Evolutionary conservation across 1,140 invertebrate species (phyloP).

Genomic region (Zaprionus nigranus): DNA sequence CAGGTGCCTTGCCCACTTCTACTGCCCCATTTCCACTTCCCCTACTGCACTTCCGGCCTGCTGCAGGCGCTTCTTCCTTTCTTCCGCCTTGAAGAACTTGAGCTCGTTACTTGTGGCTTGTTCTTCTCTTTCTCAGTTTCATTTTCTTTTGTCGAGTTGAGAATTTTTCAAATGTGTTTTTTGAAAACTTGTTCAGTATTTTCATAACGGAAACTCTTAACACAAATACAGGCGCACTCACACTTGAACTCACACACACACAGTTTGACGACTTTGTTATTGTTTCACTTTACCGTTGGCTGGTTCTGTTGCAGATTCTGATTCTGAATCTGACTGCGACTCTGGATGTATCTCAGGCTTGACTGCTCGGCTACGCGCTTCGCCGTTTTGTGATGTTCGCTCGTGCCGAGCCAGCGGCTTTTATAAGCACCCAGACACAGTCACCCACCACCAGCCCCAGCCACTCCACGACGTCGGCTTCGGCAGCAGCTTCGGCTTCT

Average conservation of each 20-base stretch:
- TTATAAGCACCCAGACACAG: constrained; percentile 54
- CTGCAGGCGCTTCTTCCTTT: constrained; percentile 55
- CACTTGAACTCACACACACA: constrained; percentile 11
- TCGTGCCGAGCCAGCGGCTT: constrained; percentile 58
- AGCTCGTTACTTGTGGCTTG: constrained; percentile 68
- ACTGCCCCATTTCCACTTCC: constrained; percentile 45
- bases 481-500: constrained; percentile 3
- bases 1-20: constrained; percentile 50
- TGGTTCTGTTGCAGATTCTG: constrained; percentile 25
- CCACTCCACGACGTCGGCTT: not conserved
- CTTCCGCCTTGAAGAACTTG: constrained; percentile 58
- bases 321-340: constrained; percentile 40
- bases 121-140: constrained; percentile 54
- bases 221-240: constrained; percentile 53
- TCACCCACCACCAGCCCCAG: not conserved
- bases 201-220: constrained; percentile 72
- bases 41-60: constrained; percentile 51
- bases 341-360: constrained; percentile 35
- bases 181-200: constrained; percentile 67
- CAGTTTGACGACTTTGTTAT: constrained; percentile 22
- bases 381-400: constrained; percentile 74
- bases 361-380: constrained; percentile 74
- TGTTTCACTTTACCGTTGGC: constrained; percentile 71
- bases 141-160: constrained; percentile 61
- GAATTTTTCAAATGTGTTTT: constrained; percentile 69